Evolutionary conservation across 2,113 vertebrate genomes (phyloP).

Genomic region (Pygoscelis adeliae): DNA sequence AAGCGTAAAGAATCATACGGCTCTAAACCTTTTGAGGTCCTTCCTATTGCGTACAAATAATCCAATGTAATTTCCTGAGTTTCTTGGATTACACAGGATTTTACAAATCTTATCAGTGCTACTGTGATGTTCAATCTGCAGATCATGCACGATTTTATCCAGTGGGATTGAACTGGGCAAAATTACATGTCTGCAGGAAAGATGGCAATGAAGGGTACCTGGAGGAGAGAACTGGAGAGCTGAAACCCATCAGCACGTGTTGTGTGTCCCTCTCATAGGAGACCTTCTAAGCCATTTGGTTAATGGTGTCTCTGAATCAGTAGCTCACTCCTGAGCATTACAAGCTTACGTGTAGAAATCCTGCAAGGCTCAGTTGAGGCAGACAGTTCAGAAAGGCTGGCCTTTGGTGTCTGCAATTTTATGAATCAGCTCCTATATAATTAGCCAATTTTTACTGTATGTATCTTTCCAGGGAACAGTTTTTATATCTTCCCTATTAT

Average conservation of each 20-base stretch:
- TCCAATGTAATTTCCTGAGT: neutral
- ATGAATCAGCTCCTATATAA: neutral
- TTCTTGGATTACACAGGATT: neutral
- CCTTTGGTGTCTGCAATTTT: neutral
- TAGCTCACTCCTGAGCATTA: neutral
- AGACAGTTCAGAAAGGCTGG: neutral
- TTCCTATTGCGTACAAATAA: neutral
- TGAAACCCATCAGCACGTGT: neutral
- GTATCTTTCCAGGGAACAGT: neutral
- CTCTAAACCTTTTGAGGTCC: neutral
- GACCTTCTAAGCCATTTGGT: neutral
- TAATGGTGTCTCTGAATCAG: neutral
- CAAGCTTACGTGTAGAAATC: neutral
- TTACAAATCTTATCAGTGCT: neutral
- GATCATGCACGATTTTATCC: fast-evolving
- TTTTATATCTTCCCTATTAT: neutral
- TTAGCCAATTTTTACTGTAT: neutral
- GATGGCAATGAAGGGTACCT: neutral
- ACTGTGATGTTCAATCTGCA: neutral
- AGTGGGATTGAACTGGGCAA: neutral
- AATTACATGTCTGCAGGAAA: neutral
- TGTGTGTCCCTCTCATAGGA: too few relatives aligned
- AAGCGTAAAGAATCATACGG: neutral
- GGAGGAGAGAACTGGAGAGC: neutral
- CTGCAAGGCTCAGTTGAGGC: neutral